Percentiles rank a stretch among this genome's conserved stretches.
Evolutionary conservation across 2,113 vertebrate species (phyloP).

Genomic region (Limnothrissa miodon): DNA sequence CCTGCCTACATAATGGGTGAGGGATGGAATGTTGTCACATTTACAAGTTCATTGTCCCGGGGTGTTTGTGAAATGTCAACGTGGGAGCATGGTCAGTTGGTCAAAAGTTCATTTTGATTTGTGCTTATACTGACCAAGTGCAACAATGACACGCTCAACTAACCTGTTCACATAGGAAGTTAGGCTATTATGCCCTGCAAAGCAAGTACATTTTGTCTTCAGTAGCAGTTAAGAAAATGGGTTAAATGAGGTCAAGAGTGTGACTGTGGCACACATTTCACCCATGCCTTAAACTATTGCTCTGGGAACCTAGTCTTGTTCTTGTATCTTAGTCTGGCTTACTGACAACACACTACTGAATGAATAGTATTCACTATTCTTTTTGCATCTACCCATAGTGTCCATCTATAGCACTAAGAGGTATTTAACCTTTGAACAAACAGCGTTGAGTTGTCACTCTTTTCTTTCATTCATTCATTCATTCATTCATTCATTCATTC

Average conservation of each 20-base stretch:
- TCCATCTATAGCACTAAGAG: too few species aligned
- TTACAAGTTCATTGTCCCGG: conserved; percentile 58
- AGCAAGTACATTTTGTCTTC: not conserved
- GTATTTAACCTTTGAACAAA: too few species aligned
- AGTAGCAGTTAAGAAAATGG: not conserved
- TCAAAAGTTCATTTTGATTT: conserved; percentile 54
- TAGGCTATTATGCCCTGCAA: not conserved
- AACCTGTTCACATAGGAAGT: not conserved
- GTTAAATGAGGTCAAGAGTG: not conserved
- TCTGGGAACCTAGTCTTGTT: not conserved
- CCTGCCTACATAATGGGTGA: conserved; percentile 55
- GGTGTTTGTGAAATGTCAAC: conserved; percentile 62
- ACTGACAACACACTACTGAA: not conserved
- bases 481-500: not conserved
- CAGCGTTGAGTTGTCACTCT: not conserved
- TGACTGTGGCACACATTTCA: not conserved
- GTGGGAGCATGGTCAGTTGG: conserved; percentile 50
- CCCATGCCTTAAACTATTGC: not conserved
- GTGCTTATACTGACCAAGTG: conserved; percentile 34
- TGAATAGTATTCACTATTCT: not conserved
- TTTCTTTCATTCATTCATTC: not conserved
- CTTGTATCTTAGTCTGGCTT: not conserved
- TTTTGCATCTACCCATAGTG: not conserved
- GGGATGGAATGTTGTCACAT: conserved; percentile 59
- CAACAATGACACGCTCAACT: conserved; percentile 31